Percentiles rank a stretch among this genome's conserved stretches.
phyloP scores from a whole-genome alignment of 1,140 invertebrate genomes.

The Sipha flava region DNA sequence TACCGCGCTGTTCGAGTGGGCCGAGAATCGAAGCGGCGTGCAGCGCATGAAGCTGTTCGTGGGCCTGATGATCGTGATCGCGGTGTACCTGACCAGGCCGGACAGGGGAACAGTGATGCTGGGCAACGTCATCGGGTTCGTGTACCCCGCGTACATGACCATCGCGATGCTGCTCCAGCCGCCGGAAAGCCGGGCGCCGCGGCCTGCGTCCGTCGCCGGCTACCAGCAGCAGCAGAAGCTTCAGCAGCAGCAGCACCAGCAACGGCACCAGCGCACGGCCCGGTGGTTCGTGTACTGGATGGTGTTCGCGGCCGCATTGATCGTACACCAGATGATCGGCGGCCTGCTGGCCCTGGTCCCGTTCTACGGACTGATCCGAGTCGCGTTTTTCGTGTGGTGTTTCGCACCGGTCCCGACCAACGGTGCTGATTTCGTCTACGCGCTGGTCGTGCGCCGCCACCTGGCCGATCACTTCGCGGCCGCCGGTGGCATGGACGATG shows the following conservation, averaged over 20 bases:
- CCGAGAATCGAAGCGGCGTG: background rate
- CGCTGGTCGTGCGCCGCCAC: background rate
- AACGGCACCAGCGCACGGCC: no score
- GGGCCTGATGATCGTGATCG: background rate
- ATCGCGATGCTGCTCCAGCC: background rate
- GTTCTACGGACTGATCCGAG: background rate
- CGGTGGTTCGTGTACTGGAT: background rate
- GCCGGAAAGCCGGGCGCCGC: background rate
- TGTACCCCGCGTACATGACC: background rate
- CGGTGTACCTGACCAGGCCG: background rate
- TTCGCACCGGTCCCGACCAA: background rate
- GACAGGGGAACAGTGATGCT: background rate
- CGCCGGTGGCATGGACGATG: no score
- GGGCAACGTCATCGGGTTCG: background rate
- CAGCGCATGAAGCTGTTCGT: background rate
- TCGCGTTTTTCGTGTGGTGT: background rate
- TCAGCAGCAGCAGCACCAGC: no score
- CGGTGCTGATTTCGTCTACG: background rate
- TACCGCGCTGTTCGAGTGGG: background rate
- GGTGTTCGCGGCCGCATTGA: background rate
- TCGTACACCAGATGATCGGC: background rate
- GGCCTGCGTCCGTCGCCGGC: background rate
- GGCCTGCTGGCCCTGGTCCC: background rate
- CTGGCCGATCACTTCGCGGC: no score
- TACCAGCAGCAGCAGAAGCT: no score